A percentile compares a stretch with the other conserved stretches of the same genome.
Conservation (phyloP, 2,113 vertebrate species). For the Puma concolor region DNA sequence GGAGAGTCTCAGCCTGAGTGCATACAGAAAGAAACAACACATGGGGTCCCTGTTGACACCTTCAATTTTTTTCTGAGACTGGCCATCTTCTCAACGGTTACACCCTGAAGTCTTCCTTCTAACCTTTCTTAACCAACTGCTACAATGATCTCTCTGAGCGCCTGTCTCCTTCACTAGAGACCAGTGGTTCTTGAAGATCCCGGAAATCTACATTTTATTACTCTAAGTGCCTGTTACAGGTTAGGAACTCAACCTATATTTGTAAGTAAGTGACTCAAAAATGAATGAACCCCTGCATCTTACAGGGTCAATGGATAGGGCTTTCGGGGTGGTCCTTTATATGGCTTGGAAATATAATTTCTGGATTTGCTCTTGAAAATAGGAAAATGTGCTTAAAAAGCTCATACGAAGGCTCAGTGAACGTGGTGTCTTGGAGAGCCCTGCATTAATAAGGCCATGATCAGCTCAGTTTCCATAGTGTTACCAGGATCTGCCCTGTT, state of each 20-base stretch:
- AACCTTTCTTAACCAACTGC: neutral
- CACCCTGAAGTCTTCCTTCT: neutral
- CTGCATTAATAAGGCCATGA: neutral
- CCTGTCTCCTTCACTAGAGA: neutral
- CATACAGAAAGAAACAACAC: neutral
- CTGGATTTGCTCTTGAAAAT: neutral
- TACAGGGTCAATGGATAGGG: neutral
- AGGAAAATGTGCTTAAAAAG: neutral
- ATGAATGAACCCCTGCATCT: neutral
- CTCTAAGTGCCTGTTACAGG: neutral
- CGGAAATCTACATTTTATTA: neutral
- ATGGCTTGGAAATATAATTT: neutral
- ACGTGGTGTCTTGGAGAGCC: neutral
- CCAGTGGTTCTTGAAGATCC: neutral
- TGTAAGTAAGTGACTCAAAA: neutral
- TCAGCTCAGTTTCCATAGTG: neutral
- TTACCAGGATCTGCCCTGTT: neutral
- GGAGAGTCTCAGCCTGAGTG: constrained; percentile 92
- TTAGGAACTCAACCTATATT: neutral
- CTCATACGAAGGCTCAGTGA: neutral
- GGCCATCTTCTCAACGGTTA: fast-evolving
- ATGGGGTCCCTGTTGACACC: neutral
- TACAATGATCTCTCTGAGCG: neutral
- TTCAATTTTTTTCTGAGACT: neutral
- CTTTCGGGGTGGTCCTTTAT: neutral